Base-by-base conservation (phyloP, 2,113 vertebrate species). In the Pogona vitticeps region DNA sequence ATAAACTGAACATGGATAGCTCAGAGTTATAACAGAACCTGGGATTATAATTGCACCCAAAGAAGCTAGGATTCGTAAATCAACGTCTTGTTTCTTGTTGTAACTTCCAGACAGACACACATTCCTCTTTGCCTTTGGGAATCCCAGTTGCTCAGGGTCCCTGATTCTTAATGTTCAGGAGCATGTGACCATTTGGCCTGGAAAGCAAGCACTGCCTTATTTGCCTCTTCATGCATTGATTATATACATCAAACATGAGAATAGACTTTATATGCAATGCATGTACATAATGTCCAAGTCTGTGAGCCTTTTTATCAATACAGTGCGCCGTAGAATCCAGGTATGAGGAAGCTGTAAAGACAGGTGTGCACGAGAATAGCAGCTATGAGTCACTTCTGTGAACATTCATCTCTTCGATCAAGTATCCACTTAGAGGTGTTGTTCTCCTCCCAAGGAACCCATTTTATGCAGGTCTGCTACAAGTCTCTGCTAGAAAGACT, bases 331-430 rank as follows among this genome's bases (percentile, higher is more conserved):
- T n/a, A 88, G 9, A 33, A 52, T 88, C 85, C 59, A 78, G 63
- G 83, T 85, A 63, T 46, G n/a, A 28, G 0, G 0, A 59, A 86
- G 33, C 46, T 86, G 13, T 1, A 1, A 61, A 58, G 38, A 26
- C 0, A 20, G 46, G 67, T 6, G 20, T 40, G 23, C 33, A 52
- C 71, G 46, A 89, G 36, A 80, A 82, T 52, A 80, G 38, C 23
- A 80, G 18, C 12, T 85, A 65, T 80, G 82, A 90, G 56, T 83
- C 82, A 86, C 1, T 87, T 67, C 33, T 86, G 36, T 71, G 87
- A 77, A 88, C 90, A 89, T 73, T 90, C 72, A 89, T 75, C 59
- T 88, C 73, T 59, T 85, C 82, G 80, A 42, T 93, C 88, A 90
- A 67, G 63, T 85, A 88, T 86, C 58, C 75, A 68, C 36, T 83